Evolutionary conservation across 2,797 vertebrate genomes (phyloP).

Genomic region (Sparus aurata): DNA sequence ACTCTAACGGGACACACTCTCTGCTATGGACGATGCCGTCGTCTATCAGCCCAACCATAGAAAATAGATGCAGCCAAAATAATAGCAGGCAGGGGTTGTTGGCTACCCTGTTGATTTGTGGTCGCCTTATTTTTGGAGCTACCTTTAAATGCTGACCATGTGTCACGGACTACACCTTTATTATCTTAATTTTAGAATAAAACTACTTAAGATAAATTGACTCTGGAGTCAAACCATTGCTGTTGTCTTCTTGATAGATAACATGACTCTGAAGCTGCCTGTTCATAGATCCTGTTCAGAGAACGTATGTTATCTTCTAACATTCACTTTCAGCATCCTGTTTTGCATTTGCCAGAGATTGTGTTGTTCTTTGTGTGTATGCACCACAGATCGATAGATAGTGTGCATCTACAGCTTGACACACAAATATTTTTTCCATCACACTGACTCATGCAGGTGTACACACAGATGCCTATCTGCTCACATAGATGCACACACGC

Average conservation of each 20-base stretch:
- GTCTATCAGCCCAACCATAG: too few species aligned
- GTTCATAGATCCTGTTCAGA: neutral
- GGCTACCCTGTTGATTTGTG: too few species aligned
- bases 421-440: conserved; percentile 8
- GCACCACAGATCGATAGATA: neutral
- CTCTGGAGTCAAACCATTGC: neutral
- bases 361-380: conserved; percentile 15
- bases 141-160: too few species aligned
- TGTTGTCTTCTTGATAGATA: too few species aligned
- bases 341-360: conserved; percentile 48
- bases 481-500: neutral
- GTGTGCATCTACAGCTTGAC: neutral
- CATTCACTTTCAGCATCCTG: conserved; percentile 4
- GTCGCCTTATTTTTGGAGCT: too few species aligned
- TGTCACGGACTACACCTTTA: too few species aligned
- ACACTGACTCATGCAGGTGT: conserved; percentile 1
- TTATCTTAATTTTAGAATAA: neutral
- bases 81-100: too few species aligned
- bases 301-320: conserved; percentile 36
- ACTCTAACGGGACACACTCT: too few species aligned
- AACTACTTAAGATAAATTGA: neutral
- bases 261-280: neutral
- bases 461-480: conserved; percentile 12
- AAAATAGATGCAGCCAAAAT: too few species aligned
- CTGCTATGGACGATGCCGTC: too few species aligned